Conservation (phyloP, 1,140 invertebrate species). For the Diachasmimorpha longicaudata region DNA sequence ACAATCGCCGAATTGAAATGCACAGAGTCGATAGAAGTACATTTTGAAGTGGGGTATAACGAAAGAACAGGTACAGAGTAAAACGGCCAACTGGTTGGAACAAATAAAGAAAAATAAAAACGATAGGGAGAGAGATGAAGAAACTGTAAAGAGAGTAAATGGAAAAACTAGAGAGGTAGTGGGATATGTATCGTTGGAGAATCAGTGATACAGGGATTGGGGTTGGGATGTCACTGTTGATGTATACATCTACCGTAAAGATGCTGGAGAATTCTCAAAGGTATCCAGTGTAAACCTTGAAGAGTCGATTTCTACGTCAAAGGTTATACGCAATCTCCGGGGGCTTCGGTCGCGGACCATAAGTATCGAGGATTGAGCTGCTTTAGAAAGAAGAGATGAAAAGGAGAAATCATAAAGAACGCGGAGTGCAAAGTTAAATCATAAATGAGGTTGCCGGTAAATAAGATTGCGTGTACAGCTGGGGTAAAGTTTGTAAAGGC, state of each 20-base stretch:
- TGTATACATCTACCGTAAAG: neutral
- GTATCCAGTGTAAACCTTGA: neutral
- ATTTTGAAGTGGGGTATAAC: neutral
- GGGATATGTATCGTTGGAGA: neutral
- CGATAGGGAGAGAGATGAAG: neutral
- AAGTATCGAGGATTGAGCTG: neutral
- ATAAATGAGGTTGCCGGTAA: neutral
- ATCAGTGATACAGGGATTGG: neutral
- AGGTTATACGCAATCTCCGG: constrained; percentile 10
- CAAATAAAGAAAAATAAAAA: neutral
- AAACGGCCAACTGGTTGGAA: neutral
- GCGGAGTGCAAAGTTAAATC: neutral
- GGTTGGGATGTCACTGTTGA: neutral
- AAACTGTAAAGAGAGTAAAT: neutral
- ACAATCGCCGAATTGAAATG: neutral
- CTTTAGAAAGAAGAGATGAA: neutral
- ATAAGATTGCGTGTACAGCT: too few relatives aligned
- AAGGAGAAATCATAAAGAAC: neutral
- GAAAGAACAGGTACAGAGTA: neutral
- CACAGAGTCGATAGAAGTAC: constrained; percentile 11
- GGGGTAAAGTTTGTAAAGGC: too few relatives aligned
- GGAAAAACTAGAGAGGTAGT: neutral
- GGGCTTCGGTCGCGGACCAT: neutral
- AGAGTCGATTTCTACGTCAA: neutral
- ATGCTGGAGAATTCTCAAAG: neutral